Base-by-base conservation (phyloP, 64 coral and sea anemone species). In the Montipora sp. region DNA sequence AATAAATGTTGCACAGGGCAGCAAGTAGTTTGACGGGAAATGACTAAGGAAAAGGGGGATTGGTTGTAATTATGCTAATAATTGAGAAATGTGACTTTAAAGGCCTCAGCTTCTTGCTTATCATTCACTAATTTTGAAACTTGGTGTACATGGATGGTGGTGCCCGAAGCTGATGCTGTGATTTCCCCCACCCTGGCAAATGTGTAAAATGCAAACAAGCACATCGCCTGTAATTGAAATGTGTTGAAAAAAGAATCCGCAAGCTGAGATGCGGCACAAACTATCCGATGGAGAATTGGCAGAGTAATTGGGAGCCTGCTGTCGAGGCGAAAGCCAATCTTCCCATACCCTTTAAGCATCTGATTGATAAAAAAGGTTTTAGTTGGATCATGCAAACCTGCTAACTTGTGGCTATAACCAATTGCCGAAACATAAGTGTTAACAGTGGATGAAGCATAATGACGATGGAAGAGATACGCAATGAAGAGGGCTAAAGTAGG, bases 391-490 rank as follows among this genome's bases (percentile, higher is more conserved):
- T 27, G 24, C 24, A 27, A 27, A 27, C 24, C 24, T 27, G 24
- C 24, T 27, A 27, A 27, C 24, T 27, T 27, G 24, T 27, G 24
- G 24, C 24, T 27, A 69, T 46, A 50, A 59, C 19, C 18, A 59
- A 85, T 85, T 8, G 44, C 50, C 24, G 24, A 27, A 27, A 27
- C 24, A 27, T n/a, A n/a, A n/a, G 24, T 27, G 24, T 27, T 27
- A 27, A 27, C 24, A 27, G 24, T 27, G 24, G 24, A 27, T 27
- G 24, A 27, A 27, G 24, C 24, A 27, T 27, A 85, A 59, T 85
- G 53, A n/a, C 44, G 18, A 69, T 85, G 0, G 57, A 85, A 65
- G n/a, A 85, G 82, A 85, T 85, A 85, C 82, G 24, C 24, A 27
- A 27, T 27, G 24, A 27, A 27, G 24, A 27, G 24, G 24, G 24